Percentiles rank a stretch among this genome's conserved stretches.
These are phyloP conservation scores for Tyria jacobaeae DNA, from an alignment of 2,888 invertebrate species.

Conservation along the genomic window DNA sequence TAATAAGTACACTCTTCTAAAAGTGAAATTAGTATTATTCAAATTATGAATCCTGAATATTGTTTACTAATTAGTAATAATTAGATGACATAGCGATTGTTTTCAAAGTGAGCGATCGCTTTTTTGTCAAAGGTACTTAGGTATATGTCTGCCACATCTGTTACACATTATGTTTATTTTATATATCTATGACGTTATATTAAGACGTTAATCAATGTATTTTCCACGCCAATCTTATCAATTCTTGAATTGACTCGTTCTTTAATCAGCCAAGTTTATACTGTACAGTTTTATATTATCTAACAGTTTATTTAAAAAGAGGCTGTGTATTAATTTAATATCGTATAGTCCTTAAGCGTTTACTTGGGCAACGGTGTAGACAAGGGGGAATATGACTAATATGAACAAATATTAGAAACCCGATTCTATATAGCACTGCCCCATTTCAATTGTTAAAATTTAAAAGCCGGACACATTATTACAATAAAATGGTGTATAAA, in stretches of 20 bases:
- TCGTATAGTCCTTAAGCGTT: too few relatives aligned
- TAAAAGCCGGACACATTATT: conserved; percentile 1
- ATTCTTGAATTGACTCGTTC: neutral
- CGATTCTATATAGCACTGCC: too few relatives aligned
- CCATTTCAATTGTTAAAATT: neutral
- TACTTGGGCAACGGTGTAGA: too few relatives aligned
- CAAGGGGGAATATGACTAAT: too few relatives aligned
- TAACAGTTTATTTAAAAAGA: neutral
- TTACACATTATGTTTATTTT: neutral
- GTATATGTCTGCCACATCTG: neutral
- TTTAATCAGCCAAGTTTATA: neutral
- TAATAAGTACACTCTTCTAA: neutral
- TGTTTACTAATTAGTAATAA: conserved; percentile 32
- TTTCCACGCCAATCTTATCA: conserved; percentile 9
- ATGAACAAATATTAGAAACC: too few relatives aligned
- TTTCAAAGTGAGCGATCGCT: conserved; percentile 11
- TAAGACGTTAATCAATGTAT: neutral
- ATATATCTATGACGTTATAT: neutral
- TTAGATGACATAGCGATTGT: conserved; percentile 10
- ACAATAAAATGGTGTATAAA: conserved; percentile 10
- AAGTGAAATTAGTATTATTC: conserved; percentile 5
- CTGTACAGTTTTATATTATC: neutral
- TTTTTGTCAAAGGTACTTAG: neutral
- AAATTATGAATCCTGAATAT: conserved; percentile 31
- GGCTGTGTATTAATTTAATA: neutral